A percentile compares a stretch with the other conserved stretches of the same genome.
Conservation (phyloP, 2,113 vertebrate genomes). For the Etia nguti region DNA sequence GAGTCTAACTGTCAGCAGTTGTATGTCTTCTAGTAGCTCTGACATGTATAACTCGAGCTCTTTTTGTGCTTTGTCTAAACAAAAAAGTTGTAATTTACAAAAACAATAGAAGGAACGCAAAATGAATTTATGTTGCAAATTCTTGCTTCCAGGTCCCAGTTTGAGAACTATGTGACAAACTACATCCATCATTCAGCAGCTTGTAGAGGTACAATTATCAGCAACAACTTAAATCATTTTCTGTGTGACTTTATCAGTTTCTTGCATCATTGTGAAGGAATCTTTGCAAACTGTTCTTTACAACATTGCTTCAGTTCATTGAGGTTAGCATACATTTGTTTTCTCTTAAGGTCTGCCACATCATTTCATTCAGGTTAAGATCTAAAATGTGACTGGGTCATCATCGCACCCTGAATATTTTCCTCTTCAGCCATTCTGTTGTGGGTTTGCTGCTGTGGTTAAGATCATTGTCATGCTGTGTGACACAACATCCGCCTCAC, state of each 20-base stretch:
- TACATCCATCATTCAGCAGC: background rate
- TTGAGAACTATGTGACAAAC: background rate
- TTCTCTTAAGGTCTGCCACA: background rate
- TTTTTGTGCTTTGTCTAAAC: background rate
- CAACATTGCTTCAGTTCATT: background rate
- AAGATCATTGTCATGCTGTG: background rate
- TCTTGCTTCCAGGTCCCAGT: background rate
- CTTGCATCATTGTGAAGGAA: background rate
- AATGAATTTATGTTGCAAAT: background rate
- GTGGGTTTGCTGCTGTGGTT: background rate
- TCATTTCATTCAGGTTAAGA: background rate
- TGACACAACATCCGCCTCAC: background rate
- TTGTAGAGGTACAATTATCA: background rate
- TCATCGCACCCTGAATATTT: background rate
- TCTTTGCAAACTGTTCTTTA: background rate
- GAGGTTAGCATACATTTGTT: background rate
- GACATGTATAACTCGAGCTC: background rate
- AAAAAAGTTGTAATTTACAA: background rate
- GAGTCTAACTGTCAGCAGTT: background rate
- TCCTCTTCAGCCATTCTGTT: background rate
- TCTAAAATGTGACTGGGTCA: background rate
- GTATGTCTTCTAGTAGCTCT: background rate
- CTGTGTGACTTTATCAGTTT: background rate
- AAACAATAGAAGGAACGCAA: background rate
- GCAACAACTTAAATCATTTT: background rate